A percentile compares a stretch with the other conserved stretches of the same genome.
Conservation (phyloP, 2,888 invertebrate species). For the Acrobasis suavella region DNA sequence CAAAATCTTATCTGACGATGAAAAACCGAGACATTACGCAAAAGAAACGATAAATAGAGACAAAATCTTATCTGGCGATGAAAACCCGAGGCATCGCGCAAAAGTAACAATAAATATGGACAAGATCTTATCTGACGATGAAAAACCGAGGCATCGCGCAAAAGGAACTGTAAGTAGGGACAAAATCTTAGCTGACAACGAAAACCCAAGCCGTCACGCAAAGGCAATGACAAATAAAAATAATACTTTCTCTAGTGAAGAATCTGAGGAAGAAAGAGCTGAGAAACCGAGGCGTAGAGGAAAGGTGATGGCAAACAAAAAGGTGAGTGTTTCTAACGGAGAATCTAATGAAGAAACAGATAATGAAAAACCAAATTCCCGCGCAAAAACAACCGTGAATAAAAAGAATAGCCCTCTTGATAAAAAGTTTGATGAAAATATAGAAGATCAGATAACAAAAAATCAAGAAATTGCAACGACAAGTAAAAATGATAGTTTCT, state of each 20-base stretch:
- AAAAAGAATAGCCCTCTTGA: background rate
- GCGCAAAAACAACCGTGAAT: background rate
- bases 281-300: background rate
- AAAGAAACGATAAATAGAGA: background rate
- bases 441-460: background rate
- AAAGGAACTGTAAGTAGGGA: background rate
- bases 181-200: background rate
- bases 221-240: background rate
- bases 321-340: background rate
- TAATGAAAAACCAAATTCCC: background rate
- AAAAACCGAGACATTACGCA: background rate
- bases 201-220: background rate
- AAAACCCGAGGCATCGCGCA: background rate
- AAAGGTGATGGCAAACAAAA: background rate
- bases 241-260: background rate
- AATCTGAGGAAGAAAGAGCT: slow-evolving; percentile 1
- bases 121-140: background rate
- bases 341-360: background rate
- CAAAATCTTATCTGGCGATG: background rate
- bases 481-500: background rate
- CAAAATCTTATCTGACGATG: background rate
- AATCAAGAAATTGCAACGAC: background rate
- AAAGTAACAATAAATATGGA: slow-evolving; percentile 1
- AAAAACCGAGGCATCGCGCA: background rate
- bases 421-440: background rate